These are phyloP conservation scores for Limanda limanda DNA, from an alignment of 2,113 vertebrate genomes.

Conservation along the genomic window DNA sequence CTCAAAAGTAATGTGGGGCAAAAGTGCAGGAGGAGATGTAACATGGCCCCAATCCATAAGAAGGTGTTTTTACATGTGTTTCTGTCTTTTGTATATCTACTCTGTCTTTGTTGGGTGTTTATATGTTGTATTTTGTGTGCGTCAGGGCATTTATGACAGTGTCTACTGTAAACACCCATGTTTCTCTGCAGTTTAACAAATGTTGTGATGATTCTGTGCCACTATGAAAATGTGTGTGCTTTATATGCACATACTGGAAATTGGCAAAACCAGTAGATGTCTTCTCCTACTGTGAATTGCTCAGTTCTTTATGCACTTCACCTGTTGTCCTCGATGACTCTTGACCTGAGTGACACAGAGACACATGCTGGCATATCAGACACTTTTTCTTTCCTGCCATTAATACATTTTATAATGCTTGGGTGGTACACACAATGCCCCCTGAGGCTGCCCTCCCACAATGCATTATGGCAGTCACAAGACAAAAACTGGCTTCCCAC, in stretches of 20 bases:
- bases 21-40: slow-evolving; percentile 42
- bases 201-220: not conserved
- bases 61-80: slow-evolving; percentile 2
- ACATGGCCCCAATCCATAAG: slow-evolving; percentile 7
- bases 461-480: not conserved
- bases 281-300: no score
- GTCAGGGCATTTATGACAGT: no score
- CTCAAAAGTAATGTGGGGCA: slow-evolving; percentile 53
- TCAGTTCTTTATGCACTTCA: no score
- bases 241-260: not conserved
- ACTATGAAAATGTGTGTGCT: not conserved
- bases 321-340: no score
- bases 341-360: no score
- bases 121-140: not conserved
- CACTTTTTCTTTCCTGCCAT: no score
- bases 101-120: not conserved
- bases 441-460: not conserved
- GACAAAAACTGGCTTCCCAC: not conserved
- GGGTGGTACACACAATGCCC: not conserved
- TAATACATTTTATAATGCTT: not conserved
- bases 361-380: no score
- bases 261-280: no score
- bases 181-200: no score
- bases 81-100: not conserved
- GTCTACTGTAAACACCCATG: not conserved